These are phyloP conservation scores for Portunus trituberculatus DNA, from an alignment of 1,140 invertebrate genomes.

Conservation along the genomic window DNA sequence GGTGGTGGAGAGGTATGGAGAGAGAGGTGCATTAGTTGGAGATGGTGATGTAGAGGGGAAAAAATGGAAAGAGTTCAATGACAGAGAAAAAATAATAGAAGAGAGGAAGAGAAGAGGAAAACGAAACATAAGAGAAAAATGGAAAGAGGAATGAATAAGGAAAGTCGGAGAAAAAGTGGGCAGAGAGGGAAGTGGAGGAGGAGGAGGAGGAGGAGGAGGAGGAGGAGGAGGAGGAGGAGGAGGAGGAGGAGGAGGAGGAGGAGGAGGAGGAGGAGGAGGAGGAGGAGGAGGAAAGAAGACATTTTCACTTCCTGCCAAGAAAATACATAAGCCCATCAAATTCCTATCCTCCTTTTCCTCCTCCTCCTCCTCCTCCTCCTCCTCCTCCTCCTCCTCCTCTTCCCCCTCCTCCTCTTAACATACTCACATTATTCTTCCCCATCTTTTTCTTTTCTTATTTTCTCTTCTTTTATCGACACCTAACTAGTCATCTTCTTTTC, in stretches of 20 bases:
- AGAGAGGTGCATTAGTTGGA: background rate
- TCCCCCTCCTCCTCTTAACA: background rate
- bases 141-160: background rate
- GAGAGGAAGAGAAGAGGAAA: background rate
- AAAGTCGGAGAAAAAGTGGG: background rate
- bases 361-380: background rate
- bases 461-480: background rate
- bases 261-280: too few species aligned
- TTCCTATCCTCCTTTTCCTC: background rate
- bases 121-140: background rate
- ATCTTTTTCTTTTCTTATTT: background rate
- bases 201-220: background rate
- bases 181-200: background rate
- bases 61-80: background rate
- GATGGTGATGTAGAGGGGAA: background rate
- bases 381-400: background rate
- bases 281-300: slow-evolving; percentile 10
- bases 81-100: background rate
- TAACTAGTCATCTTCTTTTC: background rate
- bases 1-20: background rate
- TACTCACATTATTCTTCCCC: background rate
- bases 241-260: background rate
- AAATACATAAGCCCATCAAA: background rate
- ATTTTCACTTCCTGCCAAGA: background rate
- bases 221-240: too few species aligned